Evolutionary conservation across 2,888 invertebrate genomes (phyloP).

Genomic region (Adela reaumurella): DNA sequence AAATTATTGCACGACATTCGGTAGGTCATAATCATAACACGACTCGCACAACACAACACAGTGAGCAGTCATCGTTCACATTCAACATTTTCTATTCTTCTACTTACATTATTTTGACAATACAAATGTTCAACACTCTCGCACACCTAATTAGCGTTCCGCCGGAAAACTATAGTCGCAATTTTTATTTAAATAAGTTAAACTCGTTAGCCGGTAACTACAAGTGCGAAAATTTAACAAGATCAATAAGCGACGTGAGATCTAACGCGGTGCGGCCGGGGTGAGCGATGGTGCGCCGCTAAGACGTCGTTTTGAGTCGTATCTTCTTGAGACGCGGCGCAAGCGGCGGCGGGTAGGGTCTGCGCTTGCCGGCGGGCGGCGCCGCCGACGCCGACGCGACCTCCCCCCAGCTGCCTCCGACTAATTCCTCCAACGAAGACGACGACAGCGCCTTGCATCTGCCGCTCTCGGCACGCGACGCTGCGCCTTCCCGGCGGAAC

Average conservation of each 20-base stretch:
- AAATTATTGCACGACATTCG: not conserved
- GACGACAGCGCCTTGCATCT: constrained; percentile 30
- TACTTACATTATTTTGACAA: too few relatives aligned
- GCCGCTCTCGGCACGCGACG: constrained; percentile 17
- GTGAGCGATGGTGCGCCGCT: constrained; percentile 24
- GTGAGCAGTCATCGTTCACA: too few relatives aligned
- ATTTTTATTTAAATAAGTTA: too few relatives aligned
- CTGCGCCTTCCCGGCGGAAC: constrained; percentile 17
- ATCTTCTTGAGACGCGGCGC: constrained; percentile 32
- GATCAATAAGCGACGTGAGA: too few relatives aligned
- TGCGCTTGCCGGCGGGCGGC: constrained; percentile 21
- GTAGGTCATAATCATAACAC: not conserved
- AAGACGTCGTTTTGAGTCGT: constrained; percentile 37
- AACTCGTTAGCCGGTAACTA: too few relatives aligned
- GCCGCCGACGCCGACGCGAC: constrained; percentile 25
- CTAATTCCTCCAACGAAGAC: constrained; percentile 31
- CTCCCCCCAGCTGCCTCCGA: constrained; percentile 28
- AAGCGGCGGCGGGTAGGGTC: constrained; percentile 27
- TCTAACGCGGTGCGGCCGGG: constrained; percentile 17
- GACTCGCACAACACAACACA: too few relatives aligned
- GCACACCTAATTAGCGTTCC: too few relatives aligned
- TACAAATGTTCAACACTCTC: too few relatives aligned
- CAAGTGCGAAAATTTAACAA: too few relatives aligned
- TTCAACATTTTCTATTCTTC: too few relatives aligned
- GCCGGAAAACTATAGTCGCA: too few relatives aligned